Evolutionary conservation across 2,888 invertebrate genomes (phyloP).

Genomic region (Lasioglossum calceatum): DNA sequence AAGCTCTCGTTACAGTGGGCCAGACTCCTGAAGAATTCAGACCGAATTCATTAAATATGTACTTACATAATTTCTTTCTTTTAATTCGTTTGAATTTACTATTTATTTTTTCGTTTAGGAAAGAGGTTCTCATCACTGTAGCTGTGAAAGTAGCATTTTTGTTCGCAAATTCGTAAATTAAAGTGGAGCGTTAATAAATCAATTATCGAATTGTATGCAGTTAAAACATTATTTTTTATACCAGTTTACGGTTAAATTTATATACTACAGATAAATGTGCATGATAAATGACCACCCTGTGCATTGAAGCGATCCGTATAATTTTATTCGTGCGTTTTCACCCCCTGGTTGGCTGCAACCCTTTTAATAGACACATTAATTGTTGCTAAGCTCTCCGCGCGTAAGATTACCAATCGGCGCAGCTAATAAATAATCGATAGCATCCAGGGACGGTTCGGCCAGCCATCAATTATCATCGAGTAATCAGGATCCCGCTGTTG

Average conservation of each 20-base stretch:
- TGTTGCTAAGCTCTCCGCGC: background rate
- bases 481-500: constrained; percentile 13
- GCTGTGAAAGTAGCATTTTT: no score
- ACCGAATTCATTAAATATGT: background rate
- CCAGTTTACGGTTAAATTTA: background rate
- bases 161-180: no score
- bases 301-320: background rate
- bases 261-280: background rate
- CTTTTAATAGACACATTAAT: background rate
- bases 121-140: background rate
- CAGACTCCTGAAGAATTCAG: background rate
- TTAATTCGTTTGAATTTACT: background rate
- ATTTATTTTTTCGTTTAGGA: background rate
- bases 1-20: background rate
- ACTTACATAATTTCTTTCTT: background rate
- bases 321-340: background rate
- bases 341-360: background rate
- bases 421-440: background rate
- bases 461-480: constrained; percentile 34
- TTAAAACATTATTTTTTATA: background rate
- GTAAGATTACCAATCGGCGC: background rate
- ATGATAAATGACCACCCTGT: background rate
- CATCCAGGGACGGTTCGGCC: background rate
- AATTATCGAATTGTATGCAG: background rate
- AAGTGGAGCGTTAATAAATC: background rate